Base-by-base conservation (phyloP, 1,140 invertebrate species). In the Scaptomyza graminum region DNA sequence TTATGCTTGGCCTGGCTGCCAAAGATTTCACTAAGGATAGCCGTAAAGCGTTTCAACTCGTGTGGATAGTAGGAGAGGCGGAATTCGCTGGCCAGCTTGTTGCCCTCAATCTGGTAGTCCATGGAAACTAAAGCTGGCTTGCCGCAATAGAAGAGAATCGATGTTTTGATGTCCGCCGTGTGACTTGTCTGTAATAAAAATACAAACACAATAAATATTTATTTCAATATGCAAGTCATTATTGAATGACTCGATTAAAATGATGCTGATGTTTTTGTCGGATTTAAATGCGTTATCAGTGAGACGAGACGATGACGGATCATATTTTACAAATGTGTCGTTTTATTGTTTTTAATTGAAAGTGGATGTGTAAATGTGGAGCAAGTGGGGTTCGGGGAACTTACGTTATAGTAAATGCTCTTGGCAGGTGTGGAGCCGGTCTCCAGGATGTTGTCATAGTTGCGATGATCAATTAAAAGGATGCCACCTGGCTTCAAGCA, bases 351-450 rank as follows among this genome's bases (percentile, higher is more conserved):
- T 82, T 78, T 79, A 80, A 84, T 84, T 76, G 60, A 31, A 25
- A 41, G n/a, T 41, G 13, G 4, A 18, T 63, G 57, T 50, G 43
- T 57, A 55, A 3, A 46, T 61, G 1, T 37, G 1, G 11, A 37
- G 34, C 2, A 3, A 50, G 16, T 15, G 16, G 13, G 61, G 31
- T 31, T 31, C 4, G 28, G 5, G 28, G 6, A 55, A 93, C 94
- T 95, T 93, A 97, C 96, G 90, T 97, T 97, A 81, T 97, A 97
- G 92, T 97, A 97, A 80, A 97, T 95, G 75, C 95, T 96, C 88
- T 96, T 96, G 7, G 94, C 92, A 1, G 96, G 96, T 1, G 96
- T 96, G 8, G 93, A 91, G 1, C 96, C 96, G 15, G 93, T 94
- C 46, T 94, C 93, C 34, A 97, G 94, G 62, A 97, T 96, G 46